Base-by-base conservation (phyloP, 2,888 invertebrate genomes). In the Tolmerus cingulatus region DNA sequence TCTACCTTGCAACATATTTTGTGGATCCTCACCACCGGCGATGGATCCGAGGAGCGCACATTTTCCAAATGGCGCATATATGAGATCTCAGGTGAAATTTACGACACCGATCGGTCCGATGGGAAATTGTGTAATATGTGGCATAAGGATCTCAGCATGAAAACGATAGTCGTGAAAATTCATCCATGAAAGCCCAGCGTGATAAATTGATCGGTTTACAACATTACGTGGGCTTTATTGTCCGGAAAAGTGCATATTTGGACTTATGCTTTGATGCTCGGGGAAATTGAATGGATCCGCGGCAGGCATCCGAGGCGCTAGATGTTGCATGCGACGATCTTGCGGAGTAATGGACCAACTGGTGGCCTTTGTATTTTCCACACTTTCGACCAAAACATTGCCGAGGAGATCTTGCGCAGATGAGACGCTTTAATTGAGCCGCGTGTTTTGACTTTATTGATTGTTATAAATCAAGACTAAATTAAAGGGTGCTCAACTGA, bases 191-290 rank as follows among this genome's bases (percentile, higher is more conserved):
- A 81, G 43, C 51, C 43, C 27, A 16, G 51, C 81, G 81, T 81
- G 81, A 81, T 81, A 81, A 81, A 81, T 81, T 43, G 81, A 81
- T 81, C 81, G 55, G 27, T 43, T 55, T 55, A 55, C 51, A 81
- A 27, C 55, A 81, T 81, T 55, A 81, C 55, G 46, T 81, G 81
- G 23, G 81, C 81, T 81, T 81, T 81, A 81, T 81, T 81, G 81
- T 81, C 81, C 81, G 81, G 81, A 81, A 81, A 81, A 81, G 78
- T 81, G 81, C 81, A 78, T 43, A 43, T 40, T 78, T 78, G 78
- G 19, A 43, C 14, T 19, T 37, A 78, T 40, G n/a, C 78, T 23
- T 76, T 34, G 40, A 78, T 43, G 37, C 43, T 40, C 12, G 78
- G 23, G 78, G 37, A 77, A 77, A 34, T 77, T 43, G 43, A 23